Evolutionary conservation across 2,888 invertebrate genomes (phyloP), one percentile per base, ranked within the genome.

Genomic region (Dasysyrphus albostriatus): DNA sequence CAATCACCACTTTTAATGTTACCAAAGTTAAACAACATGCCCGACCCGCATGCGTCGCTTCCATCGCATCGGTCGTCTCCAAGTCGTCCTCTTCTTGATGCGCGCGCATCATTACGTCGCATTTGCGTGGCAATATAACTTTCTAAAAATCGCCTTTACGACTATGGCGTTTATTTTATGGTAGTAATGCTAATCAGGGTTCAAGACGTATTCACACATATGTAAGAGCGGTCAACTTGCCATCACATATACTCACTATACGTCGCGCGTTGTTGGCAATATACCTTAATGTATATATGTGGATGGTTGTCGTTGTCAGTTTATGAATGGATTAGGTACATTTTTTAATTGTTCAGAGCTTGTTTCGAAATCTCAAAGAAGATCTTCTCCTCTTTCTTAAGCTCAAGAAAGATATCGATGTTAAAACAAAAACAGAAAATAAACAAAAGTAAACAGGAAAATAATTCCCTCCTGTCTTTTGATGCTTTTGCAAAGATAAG

Each of bases 111-210:
- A 83, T 83, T 87, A 79, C 75, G 51, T 65, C 75, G 78, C 87
- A 83, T 83, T 83, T 83, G 83, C 78, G 83, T 75, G 70, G 87
- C 78, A 75, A 79, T 87, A 83, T 79, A 83, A 87, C 87, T 87
- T 87, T 87, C 87, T 87, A 83, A 83, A 83, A 83, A 81, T 76
- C 44, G 56, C 19, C 59, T 77, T 85, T 77, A 85, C 84, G 76
- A 79, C 56, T 65, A 59, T 58, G 44, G 80, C 54, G 81, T 75
- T 77, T 73, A 73, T 76, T 84, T 81, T 74, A 82, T 69, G 73
- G 73, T 42, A 34, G 73, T 65, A 63, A 77, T 49, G 78, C 77
- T 85, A 85, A 85, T 85, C 85, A 82, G 85, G 82, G 77, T 82
- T 85, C 82, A 77, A 61, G 73, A 39, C 81, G 12, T 73, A 69